Base-by-base conservation (phyloP, 2,888 invertebrate species). In the Drosophila helvetica region DNA sequence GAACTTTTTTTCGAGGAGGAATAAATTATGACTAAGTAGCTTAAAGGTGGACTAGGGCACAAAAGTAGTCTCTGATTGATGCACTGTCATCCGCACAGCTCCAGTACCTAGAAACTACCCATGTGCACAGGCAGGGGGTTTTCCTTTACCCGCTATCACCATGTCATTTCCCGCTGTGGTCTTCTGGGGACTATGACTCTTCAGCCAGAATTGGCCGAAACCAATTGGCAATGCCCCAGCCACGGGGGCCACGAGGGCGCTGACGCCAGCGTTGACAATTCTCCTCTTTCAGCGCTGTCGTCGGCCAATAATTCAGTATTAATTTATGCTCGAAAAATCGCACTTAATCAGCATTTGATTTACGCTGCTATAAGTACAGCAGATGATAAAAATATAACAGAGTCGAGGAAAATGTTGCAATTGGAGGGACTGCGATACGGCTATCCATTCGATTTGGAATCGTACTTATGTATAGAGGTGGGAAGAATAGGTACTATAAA, bases 291-390 rank as follows among this genome's bases (percentile, higher is more conserved):
- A 45, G 15, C 38, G 47, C 33, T 57, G 60, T 43, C 56, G 61
- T 64, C 71, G 69, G 63, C 70, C 55, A 69, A 79, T 78, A 81
- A 80, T 80, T 79, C 57, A 56, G 68, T 69, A 68, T 74, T 70
- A 75, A 82, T 79, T 84, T 82, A 80, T 81, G 81, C 72, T 79
- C 74, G 72, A 79, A 80, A 82, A 78, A 67, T 82, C 58, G 60
- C 68, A 82, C 81, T 80, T 83, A 80, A 82, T 82, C 83, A 75
- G 80, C 77, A 70, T 74, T 78, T 80, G 80, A 83, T 83, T 79
- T 79, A 80, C 79, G 76, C 48, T 38, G 57, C 57, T n/a, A 7
- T 38, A 38, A 38, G 66, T 59, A 61, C 59, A 64, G 62, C 57
- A 58, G 50, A 45, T 25, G 38, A 18, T 22, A 25, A 47, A 25